These are phyloP conservation scores for Sebastes baramenuke DNA, from an alignment of 2,797 vertebrate species.

Conservation along the genomic window DNA sequence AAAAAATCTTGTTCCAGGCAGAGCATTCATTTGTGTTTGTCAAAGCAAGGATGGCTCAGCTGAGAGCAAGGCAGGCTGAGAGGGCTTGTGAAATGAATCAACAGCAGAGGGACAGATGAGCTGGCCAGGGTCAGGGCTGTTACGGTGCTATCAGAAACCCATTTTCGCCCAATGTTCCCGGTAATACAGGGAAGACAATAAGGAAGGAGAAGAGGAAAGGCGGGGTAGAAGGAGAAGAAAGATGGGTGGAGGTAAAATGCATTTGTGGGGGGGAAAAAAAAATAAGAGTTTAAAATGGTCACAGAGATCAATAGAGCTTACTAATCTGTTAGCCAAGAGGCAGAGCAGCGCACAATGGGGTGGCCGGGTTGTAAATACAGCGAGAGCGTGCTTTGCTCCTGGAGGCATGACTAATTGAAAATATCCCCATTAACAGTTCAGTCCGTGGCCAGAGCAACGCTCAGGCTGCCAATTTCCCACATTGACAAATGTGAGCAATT, in stretches of 20 bases:
- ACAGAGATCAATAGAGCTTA: constrained; percentile 65
- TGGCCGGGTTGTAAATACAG: constrained; percentile 59
- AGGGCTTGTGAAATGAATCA: constrained; percentile 72
- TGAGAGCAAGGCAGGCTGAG: constrained; percentile 39
- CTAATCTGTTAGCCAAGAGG: constrained; percentile 65
- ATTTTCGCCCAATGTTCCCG: constrained; percentile 62
- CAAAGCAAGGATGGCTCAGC: constrained; percentile 42
- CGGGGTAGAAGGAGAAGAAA: constrained; percentile 10
- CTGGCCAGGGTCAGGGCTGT: constrained; percentile 57
- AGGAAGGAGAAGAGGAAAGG: neutral
- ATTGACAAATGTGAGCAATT: constrained; percentile 73
- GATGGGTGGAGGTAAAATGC: constrained; percentile 17
- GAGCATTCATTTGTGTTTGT: constrained; percentile 48
- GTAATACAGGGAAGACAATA: constrained; percentile 53
- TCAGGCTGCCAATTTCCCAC: constrained; percentile 45
- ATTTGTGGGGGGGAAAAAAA: neutral
- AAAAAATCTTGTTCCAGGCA: constrained; percentile 11
- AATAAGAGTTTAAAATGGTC: constrained; percentile 41
- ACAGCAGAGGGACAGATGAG: constrained; percentile 60
- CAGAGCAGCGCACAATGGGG: constrained; percentile 27
- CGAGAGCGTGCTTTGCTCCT: constrained; percentile 57
- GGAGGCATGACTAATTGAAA: constrained; percentile 79
- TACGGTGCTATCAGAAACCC: constrained; percentile 68
- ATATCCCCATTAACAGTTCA: constrained; percentile 70
- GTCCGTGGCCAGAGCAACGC: constrained; percentile 27